Conservation (phyloP, 2,113 vertebrate genomes). For the Thalassoma bifasciatum region DNA sequence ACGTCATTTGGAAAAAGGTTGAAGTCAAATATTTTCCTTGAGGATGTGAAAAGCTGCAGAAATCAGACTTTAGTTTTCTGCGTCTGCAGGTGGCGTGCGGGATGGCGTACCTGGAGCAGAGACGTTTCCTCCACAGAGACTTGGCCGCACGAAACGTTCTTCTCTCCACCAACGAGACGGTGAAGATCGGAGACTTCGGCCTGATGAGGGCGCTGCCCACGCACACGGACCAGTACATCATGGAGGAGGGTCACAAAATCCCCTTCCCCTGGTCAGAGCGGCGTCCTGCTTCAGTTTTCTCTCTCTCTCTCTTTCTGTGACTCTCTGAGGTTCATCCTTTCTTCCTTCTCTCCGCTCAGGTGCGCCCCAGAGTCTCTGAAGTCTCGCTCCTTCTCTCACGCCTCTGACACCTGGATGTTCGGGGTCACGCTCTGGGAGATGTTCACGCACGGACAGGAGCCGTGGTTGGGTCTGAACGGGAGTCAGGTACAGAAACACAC, state of each 20-base stretch:
- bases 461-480: conserved; percentile 96
- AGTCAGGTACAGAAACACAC: conserved; percentile 87
- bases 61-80: no score
- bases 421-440: conserved; percentile 98
- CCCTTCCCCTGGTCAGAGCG: conserved; percentile 94
- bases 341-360: conserved; percentile 77
- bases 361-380: conserved; percentile 98
- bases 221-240: conserved; percentile 95
- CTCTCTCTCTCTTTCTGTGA: neutral
- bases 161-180: conserved; percentile 90
- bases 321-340: rapidly evolving
- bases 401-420: conserved; percentile 99
- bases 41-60: no score
- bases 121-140: conserved; percentile 95
- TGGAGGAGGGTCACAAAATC: conserved; percentile 98
- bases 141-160: conserved; percentile 96
- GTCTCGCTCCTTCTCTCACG: conserved; percentile 95
- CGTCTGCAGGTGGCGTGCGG: conserved; percentile 91
- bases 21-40: no score
- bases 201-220: conserved; percentile 97
- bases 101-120: conserved; percentile 97
- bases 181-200: conserved; percentile 98
- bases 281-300: neutral
- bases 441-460: conserved; percentile 98
- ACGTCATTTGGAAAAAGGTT: no score